Evolutionary conservation across 2,888 invertebrate genomes (phyloP), one percentile per base, ranked within the genome.

Genomic region (Petrolisthes manimaculis): DNA sequence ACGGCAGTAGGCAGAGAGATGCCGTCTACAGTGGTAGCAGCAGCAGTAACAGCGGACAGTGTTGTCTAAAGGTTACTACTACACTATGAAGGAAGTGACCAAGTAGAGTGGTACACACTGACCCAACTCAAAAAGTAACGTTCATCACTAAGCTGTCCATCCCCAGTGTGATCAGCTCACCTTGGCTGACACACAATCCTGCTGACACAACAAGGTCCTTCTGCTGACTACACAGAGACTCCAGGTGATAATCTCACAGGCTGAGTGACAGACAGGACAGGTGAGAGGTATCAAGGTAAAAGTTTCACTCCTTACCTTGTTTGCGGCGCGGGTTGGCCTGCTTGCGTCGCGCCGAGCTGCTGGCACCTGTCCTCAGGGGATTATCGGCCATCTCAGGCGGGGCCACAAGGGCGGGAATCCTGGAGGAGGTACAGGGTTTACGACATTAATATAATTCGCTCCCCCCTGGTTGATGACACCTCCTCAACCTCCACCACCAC

Each of bases 331-430:
- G 86, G 67, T 86, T 86, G 54, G 86, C 51, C 81, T 86, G 86
- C 86, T 86, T 86, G 86, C 86, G 86, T 81, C 86, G 71, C 18
- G 86, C 86, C 18, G 86, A 86, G 81, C 86, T 86, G 74, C 86
- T 86, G 74, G 61, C 56, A 54, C 69, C 85, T 55, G 71, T 18
- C 61, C 61, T 61, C 61, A 12, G 6, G 56, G 81, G 86, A 81
- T 86, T 86, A 55, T 81, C 86, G 61, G 86, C 86, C 86, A 86
- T 86, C 81, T 81, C 81, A 74, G 37, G 74, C 14, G 55, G 61
- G 54, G 86, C 69, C 56, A 69, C 81, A 86, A 55, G 86, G 86
- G 79, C 86, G 86, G 81, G 78, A 84, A 86, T 80, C 81, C 81
- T 81, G 80, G 53, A 18, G 69, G 69, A 74, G 24, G 69, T 37